A percentile compares a stretch with the other conserved stretches of the same genome.
Evolutionary conservation across 2,113 vertebrate genomes (phyloP).

Genomic region (Hemicordylus capensis): DNA sequence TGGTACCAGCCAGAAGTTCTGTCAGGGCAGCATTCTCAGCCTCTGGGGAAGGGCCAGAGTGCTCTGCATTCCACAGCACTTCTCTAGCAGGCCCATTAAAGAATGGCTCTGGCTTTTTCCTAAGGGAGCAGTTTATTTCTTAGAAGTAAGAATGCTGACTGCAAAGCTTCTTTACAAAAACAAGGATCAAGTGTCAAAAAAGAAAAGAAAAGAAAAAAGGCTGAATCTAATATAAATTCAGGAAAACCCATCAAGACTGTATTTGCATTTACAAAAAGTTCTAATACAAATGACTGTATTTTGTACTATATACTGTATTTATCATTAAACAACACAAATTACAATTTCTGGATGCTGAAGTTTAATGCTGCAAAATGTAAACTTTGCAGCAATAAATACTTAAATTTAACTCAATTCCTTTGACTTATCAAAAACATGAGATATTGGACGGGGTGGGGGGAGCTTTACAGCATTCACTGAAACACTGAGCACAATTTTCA

Average conservation of each 20-base stretch:
- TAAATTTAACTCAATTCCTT: too few relatives aligned
- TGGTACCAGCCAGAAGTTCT: rapidly evolving
- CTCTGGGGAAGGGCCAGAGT: background rate
- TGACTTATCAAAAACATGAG: too few relatives aligned
- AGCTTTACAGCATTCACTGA: background rate
- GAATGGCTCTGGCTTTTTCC: background rate
- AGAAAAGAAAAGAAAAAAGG: background rate
- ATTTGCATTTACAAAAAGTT: background rate
- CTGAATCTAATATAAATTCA: background rate
- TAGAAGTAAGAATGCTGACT: background rate
- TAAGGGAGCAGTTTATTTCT: constrained; percentile 3
- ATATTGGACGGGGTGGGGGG: too few relatives aligned
- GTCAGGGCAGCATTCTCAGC: background rate
- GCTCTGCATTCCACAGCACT: background rate
- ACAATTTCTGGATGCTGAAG: background rate
- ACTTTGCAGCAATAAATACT: too few relatives aligned
- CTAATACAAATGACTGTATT: constrained; percentile 2
- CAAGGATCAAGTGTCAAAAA: constrained; percentile 9
- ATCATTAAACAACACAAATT: background rate
- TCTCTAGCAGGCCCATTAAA: rapidly evolving
- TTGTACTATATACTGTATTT: constrained; percentile 42
- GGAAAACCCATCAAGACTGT: background rate
- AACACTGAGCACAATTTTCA: background rate
- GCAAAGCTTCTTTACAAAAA: background rate
- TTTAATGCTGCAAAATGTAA: background rate